Base-by-base conservation (phyloP, 2,113 vertebrate species). In the Vimba vimba region DNA sequence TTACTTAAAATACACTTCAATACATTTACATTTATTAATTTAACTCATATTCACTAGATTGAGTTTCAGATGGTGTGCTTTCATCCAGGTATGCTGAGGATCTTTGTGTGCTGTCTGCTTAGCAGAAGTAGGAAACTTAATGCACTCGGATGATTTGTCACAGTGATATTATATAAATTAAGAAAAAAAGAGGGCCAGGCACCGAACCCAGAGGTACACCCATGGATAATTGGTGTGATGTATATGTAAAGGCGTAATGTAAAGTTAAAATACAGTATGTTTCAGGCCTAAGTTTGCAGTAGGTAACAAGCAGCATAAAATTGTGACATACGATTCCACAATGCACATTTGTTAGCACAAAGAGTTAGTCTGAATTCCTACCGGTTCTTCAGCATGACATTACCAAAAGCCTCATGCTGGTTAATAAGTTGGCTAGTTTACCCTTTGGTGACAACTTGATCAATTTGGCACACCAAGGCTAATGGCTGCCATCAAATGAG, bases 401-500 rank as follows among this genome's bases (percentile, higher is more conserved):
- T 87, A 90, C 90, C 86, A 86, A 91, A 90, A 79, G 78, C 88
- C 88, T 85, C 85, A 93, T 91, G 90, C 89, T 90, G 85, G 93
- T 90, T 93, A 94, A 94, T 94, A 91, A 90, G 86, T 90, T 92
- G 89, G 57, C 87, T 90, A 89, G 84, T 79, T 86, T 39, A 89
- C 89, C 89, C 91, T 90, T 91, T 64, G 85, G 87, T 93, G 92
- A 94, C 92, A 94, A 90, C 85, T 89, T 94, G 92, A 94, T 94
- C 92, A 87, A 94, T 95, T 92, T 92, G 89, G 90, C 91, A 91
- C 88, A 91, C 82, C 75, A 93, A 85, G 87, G 89, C 91, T 95
- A 95, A 95, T 94, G 93, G 93, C 93, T 91, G 89, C 93, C 93
- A 93, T 94, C 91, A 94, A 93, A 94, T 91, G 89, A 91, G 90